Evolutionary conservation across 2,113 vertebrate species (phyloP).

Genomic region (Phasianus colchicus): DNA sequence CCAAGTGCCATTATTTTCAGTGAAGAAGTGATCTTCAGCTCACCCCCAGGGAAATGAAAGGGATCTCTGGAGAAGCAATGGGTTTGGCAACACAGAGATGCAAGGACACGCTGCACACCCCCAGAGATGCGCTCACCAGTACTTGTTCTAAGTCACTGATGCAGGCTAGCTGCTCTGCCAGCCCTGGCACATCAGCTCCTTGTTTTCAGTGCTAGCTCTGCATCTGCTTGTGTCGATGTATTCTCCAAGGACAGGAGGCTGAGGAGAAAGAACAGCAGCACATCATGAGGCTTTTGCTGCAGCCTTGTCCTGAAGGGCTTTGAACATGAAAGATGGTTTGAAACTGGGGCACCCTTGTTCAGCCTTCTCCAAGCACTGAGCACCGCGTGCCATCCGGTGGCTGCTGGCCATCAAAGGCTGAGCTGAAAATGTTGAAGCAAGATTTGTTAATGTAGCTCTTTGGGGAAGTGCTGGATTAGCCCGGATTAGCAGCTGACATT

Average conservation of each 20-base stretch:
- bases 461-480: conserved; percentile 54
- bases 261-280: not conserved
- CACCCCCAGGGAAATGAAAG: not conserved
- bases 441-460: conserved; percentile 10
- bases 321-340: rapidly evolving
- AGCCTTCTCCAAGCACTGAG: not conserved
- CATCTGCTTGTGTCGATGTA: not conserved
- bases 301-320: not conserved
- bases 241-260: not conserved
- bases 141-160: not conserved
- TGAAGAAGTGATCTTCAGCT: not conserved
- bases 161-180: not conserved
- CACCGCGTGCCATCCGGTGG: rapidly evolving
- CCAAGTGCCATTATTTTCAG: not conserved
- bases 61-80: not conserved
- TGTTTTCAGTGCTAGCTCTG: not conserved
- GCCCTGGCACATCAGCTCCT: not conserved
- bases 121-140: rapidly evolving
- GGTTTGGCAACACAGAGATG: not conserved
- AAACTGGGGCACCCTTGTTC: not conserved
- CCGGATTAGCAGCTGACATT: not conserved
- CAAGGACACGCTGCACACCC: not conserved
- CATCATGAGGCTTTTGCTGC: not conserved
- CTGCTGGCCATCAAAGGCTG: not conserved
- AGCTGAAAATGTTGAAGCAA: conserved; percentile 11